These are phyloP conservation scores for Margarornis squamiger DNA, from an alignment of 2,797 vertebrate species.

Conservation along the genomic window DNA sequence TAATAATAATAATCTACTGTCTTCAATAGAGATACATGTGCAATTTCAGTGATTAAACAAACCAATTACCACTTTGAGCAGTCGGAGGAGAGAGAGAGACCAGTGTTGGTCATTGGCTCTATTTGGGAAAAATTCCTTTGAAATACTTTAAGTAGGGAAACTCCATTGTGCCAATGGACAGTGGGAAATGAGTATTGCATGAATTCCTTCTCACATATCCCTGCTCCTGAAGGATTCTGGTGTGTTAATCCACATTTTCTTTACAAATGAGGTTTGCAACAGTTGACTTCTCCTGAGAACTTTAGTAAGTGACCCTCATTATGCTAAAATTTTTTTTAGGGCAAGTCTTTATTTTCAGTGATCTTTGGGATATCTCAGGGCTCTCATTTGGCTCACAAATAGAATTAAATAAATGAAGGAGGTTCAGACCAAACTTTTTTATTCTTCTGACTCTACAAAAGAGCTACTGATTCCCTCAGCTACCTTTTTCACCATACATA, in stretches of 20 bases:
- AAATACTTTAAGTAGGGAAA: background rate
- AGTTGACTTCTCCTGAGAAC: background rate
- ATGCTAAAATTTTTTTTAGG: background rate
- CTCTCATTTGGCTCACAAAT: background rate
- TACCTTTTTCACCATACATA: background rate
- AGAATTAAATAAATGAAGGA: background rate
- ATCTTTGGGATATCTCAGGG: background rate
- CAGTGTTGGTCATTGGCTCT: background rate
- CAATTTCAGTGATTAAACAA: background rate
- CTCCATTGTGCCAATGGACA: background rate
- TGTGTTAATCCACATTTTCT: background rate
- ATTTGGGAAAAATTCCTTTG: background rate
- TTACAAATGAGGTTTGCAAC: background rate
- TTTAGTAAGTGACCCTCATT: background rate
- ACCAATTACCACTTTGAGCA: background rate
- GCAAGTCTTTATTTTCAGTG: background rate
- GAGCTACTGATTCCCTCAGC: background rate
- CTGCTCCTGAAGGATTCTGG: background rate
- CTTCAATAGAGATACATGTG: background rate
- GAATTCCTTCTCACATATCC: background rate
- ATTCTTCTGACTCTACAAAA: background rate
- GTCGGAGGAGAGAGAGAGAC: background rate
- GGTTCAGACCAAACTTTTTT: background rate
- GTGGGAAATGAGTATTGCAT: background rate
- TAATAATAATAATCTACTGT: background rate